A percentile compares a stretch with the other conserved stretches of the same genome.
phyloP scores from a whole-genome alignment of 2,797 vertebrate genomes.

The Phrynocephalus vlangalii region DNA sequence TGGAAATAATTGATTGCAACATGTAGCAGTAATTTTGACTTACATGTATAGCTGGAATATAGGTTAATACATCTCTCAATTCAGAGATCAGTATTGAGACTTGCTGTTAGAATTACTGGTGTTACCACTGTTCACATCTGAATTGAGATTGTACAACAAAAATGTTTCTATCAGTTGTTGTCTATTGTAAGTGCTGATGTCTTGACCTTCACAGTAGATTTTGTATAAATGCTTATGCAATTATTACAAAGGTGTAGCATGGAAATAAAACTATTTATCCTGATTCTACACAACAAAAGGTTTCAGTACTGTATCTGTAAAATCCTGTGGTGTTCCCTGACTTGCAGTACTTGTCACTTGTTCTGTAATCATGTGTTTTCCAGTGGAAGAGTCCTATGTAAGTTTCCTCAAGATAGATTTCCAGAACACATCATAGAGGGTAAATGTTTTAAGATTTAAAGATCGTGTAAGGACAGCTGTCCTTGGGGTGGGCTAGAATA shows the following conservation, averaged over 20 bases:
- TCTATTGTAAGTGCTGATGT: not conserved
- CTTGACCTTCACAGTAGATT: not conserved
- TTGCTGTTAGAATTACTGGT: not conserved
- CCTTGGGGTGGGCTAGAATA: not conserved
- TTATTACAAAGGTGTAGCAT: not conserved
- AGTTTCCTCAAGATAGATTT: not conserved
- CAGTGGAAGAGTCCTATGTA: not conserved
- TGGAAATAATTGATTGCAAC: slow-evolving; percentile 1
- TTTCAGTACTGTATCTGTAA: not conserved
- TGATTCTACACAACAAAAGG: not conserved
- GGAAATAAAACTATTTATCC: not conserved
- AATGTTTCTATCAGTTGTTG: not conserved
- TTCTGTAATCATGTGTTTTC: not conserved
- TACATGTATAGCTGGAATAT: not conserved
- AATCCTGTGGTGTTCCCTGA: not conserved
- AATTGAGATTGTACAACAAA: not conserved
- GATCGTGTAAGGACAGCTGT: not conserved
- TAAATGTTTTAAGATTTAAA: not conserved
- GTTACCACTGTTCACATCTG: not conserved
- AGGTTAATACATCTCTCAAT: not conserved
- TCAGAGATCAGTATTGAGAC: not conserved
- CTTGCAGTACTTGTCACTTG: not conserved
- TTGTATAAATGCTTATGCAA: not conserved
- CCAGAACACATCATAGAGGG: not conserved
- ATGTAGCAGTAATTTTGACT: not conserved